Evolutionary conservation across 2,888 invertebrate genomes (phyloP), one percentile per base, ranked within the genome.

Genomic region (Diarsia rubi): DNA sequence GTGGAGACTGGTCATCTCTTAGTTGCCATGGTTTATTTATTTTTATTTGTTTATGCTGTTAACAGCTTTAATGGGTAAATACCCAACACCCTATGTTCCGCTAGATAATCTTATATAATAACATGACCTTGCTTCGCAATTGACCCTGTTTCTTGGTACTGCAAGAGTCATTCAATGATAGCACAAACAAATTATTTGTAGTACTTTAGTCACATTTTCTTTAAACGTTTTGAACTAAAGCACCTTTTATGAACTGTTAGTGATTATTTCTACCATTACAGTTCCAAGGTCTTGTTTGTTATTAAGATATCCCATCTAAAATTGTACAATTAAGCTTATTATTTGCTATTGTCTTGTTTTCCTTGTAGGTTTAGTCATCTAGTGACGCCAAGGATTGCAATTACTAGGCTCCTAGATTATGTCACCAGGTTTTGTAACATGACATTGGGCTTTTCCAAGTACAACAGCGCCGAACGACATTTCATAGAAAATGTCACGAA

Each of bases 231-330:
- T 62, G 62, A 62, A 16, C 62, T 62, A 42, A 62, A 42, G 14
- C 42, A 42, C 62, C 42, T 62, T 42, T n/a, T 42, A 62, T 42
- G 42, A 62, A n/a, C 3, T 62, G 0, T 42, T n/a, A 19, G 44
- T 62, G 24, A 62, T 62, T 62, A 24, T 42, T 62, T 24, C n/a
- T 62, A 16, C 9, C 1, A 42, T 62, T 14, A 16, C 59, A 59
- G 59, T 59, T 59, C 31, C 21, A 42, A 62, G 42, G n/a, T 62
- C n/a, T 42, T 14, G n/a, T 62, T 62, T 62, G 37, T 62, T 19
- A 62, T 42, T n/a, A 42, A 3, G 57, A 37, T 37, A 37, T 37
- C 37, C 8, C 8, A 37, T 37, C 3, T 27, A 19, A 27, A 57
- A 8, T 57, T 57, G 8, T 27, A 54, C 19, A 57, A 31, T 27